These are phyloP conservation scores for Philypnodon macrostomus DNA, from an alignment of 2,797 vertebrate genomes.

Conservation along the genomic window DNA sequence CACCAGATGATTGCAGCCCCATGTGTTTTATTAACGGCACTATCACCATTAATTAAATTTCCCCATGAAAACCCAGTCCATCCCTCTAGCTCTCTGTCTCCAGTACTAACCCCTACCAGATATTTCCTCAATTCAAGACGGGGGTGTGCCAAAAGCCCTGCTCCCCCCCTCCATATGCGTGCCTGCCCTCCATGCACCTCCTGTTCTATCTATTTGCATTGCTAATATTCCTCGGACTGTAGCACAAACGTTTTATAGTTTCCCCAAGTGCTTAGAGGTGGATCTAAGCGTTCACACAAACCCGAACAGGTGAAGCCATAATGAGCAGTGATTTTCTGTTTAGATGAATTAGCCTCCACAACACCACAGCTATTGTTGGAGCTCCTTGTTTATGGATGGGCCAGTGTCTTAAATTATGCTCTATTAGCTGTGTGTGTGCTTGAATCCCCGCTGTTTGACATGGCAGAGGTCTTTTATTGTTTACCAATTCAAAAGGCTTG, in stretches of 20 bases:
- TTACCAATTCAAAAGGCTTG: slow-evolving; percentile 18
- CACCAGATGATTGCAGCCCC: not conserved
- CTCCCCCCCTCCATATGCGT: too few relatives aligned
- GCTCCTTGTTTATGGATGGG: slow-evolving; percentile 41
- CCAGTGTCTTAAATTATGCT: slow-evolving; percentile 34
- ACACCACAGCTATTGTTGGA: slow-evolving; percentile 21
- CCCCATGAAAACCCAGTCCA: not conserved
- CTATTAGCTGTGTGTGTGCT: slow-evolving; percentile 17
- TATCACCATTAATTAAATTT: slow-evolving; percentile 1
- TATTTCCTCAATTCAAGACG: slow-evolving; percentile 21
- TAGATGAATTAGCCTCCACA: slow-evolving; percentile 26
- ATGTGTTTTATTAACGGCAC: slow-evolving; percentile 11
- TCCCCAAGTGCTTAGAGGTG: slow-evolving; percentile 15
- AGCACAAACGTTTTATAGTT: slow-evolving; percentile 28
- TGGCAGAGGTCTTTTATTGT: slow-evolving; percentile 37
- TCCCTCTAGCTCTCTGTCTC: not conserved
- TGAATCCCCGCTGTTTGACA: slow-evolving; percentile 32
- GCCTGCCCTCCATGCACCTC: slow-evolving; percentile 37
- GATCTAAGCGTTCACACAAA: slow-evolving; percentile 11
- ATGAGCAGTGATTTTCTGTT: slow-evolving; percentile 15
- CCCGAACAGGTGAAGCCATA: not conserved
- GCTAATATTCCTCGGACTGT: slow-evolving; percentile 51
- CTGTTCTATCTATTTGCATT: slow-evolving; percentile 56
- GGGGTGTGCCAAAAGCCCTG: slow-evolving; percentile 27
- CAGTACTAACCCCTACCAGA: slow-evolving; percentile 7